A percentile compares a stretch with the other conserved stretches of the same genome.
Conservation (phyloP, 1,140 invertebrate genomes). For the Diorhabda carinulata region DNA sequence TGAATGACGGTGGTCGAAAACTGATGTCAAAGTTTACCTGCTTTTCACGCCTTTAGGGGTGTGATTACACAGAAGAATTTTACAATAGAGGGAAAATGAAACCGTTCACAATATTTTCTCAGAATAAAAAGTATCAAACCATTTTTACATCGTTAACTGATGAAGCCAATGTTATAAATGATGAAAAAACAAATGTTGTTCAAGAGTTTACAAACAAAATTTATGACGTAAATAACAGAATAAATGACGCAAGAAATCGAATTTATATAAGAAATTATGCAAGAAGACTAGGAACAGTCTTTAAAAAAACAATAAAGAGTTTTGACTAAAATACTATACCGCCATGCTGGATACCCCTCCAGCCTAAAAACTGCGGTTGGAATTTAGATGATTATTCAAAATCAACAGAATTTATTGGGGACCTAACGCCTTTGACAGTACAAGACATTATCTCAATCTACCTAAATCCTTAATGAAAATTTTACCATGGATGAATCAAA, state of each 20-base stretch:
- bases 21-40: constrained; percentile 32
- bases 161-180: constrained; percentile 12
- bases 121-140: constrained; percentile 40
- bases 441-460: too few relatives aligned
- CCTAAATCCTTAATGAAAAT: too few relatives aligned
- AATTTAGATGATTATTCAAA: too few relatives aligned
- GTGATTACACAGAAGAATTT: constrained; percentile 43
- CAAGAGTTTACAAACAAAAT: constrained; percentile 20
- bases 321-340: too few relatives aligned
- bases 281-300: too few relatives aligned
- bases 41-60: constrained; percentile 43
- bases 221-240: constrained; percentile 29
- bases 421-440: too few relatives aligned
- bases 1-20: background rate
- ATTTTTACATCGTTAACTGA: constrained; percentile 35
- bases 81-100: constrained; percentile 43
- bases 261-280: constrained; percentile 33
- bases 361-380: too few relatives aligned
- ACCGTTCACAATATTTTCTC: constrained; percentile 39
- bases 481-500: too few relatives aligned
- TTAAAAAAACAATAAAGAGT: too few relatives aligned
- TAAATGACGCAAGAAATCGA: constrained; percentile 32
- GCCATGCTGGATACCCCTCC: too few relatives aligned
- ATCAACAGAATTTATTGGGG: too few relatives aligned
- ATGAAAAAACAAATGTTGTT: constrained; percentile 18